Conservation (phyloP, 1,140 invertebrate genomes). For the Eueides isabella region DNA sequence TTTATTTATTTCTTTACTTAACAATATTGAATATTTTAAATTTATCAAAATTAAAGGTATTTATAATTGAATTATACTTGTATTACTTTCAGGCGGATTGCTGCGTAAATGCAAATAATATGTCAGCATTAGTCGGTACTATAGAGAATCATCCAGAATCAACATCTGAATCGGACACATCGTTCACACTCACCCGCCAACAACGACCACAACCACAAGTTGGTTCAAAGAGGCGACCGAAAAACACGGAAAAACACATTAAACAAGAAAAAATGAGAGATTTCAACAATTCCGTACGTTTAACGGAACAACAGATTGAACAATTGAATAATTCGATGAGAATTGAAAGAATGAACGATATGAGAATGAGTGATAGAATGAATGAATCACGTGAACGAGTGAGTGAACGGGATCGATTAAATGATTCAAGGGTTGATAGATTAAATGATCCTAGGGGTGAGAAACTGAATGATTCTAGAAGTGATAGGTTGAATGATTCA, state of each 20-base stretch:
- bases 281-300: slow-evolving; percentile 54
- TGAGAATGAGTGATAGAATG: slow-evolving; percentile 37
- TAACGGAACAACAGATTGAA: slow-evolving; percentile 71
- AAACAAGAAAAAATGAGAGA: slow-evolving; percentile 63
- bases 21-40: too few species aligned
- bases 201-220: slow-evolving; percentile 72
- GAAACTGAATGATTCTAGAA: slow-evolving; percentile 45
- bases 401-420: slow-evolving; percentile 38
- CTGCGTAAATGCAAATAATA: slow-evolving; percentile 68
- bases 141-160: slow-evolving; percentile 79
- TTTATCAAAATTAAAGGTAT: not conserved
- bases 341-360: slow-evolving; percentile 42
- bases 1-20: too few species aligned
- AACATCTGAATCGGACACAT: slow-evolving; percentile 77
- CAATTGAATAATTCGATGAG: slow-evolving; percentile 65
- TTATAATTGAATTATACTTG: not conserved
- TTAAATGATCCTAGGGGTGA: slow-evolving; percentile 44
- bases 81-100: slow-evolving; percentile 68
- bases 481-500: slow-evolving; percentile 54
- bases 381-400: not conserved
- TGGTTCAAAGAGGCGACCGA: slow-evolving; percentile 65
- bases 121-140: slow-evolving; percentile 74
- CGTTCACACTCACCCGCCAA: slow-evolving; percentile 68
- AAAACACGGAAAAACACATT: slow-evolving; percentile 58
- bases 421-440: slow-evolving; percentile 34